Base-by-base conservation (phyloP, 1,140 invertebrate genomes). In the Heliothis virescens region DNA sequence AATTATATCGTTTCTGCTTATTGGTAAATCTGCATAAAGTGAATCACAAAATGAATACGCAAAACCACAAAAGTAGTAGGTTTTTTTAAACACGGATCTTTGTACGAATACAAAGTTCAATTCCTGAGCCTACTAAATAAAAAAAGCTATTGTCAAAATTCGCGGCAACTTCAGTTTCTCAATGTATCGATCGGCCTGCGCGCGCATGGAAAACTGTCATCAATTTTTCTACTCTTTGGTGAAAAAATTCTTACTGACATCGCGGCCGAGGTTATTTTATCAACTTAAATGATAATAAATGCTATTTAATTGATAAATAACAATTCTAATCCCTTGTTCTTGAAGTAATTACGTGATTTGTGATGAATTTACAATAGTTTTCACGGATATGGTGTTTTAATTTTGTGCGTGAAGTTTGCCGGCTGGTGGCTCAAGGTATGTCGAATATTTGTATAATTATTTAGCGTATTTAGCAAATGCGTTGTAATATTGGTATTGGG, bases 141-240 rank as follows among this genome's bases (percentile, higher is more conserved):
- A 69, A 69, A 69, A 69, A 69, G 0, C 5, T n/a, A 7, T 12
- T 47, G 18, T 47, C 55, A 74, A 74, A 59, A 69, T 50, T 50
- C 65, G 65, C 65, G 65, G 65, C 65, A 52, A 67, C 41, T 52
- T 21, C 41, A n/a, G 48, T 10, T 48, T 26, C 12, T 29, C 10
- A 9, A 4, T 13, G 3, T 86, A 89, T 89, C 85, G 89, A 90
- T 87, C 84, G 48, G n/a, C 29, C 26, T 91, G 89, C 89, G 89
- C 89, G 89, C 89, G 89, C 89, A 89, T 29, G 13, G 21, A 69
- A 65, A 80, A 80, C 83, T 89, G 84, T 86, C 87, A 86, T 83
- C 82, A 62, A 7, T 80, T 77, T 84, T 82, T 83, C 79, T 74
- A 81, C 75, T 41, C 34, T 7, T 41, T 41, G 34, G 81, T 80